phyloP scores from a whole-genome alignment of 2,888 invertebrate genomes.

The Drosophila hawaiiensis region DNA sequence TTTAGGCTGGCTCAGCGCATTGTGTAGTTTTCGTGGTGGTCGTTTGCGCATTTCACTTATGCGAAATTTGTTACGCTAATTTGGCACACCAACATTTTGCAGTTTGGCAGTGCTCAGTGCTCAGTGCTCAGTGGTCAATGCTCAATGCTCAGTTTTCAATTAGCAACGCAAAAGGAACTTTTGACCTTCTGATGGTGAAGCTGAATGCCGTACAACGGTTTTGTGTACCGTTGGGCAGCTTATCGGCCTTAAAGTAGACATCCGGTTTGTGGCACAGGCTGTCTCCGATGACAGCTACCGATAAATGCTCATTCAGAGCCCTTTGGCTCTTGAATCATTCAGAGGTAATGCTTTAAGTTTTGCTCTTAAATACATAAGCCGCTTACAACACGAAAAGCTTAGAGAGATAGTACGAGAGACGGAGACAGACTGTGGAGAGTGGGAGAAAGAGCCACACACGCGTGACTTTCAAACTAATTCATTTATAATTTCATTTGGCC shows the following conservation, averaged over 20 bases:
- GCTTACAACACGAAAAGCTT: conserved; percentile 28
- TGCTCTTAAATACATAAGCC: conserved; percentile 43
- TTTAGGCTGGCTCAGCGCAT: conserved; percentile 27
- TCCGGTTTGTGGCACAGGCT: conserved; percentile 27
- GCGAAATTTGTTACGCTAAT: conserved; percentile 47
- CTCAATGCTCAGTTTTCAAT: conserved; percentile 51
- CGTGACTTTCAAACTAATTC: conserved; percentile 66
- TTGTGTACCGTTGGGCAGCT: conserved; percentile 17
- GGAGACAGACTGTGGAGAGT: neutral
- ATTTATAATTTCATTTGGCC: conserved; percentile 67
- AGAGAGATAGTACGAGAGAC: neutral
- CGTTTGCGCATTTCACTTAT: conserved; percentile 44
- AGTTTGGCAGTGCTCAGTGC: conserved; percentile 5
- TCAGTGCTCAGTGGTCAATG: conserved; percentile 6
- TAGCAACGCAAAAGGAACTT: conserved; percentile 39
- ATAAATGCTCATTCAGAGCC: conserved; percentile 35
- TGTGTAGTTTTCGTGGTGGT: conserved; percentile 20
- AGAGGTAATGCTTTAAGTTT: conserved; percentile 26
- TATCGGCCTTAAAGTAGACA: conserved; percentile 37
- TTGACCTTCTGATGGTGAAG: conserved; percentile 23
- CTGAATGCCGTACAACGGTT: conserved; percentile 2
- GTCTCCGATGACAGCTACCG: conserved; percentile 49
- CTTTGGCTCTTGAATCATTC: conserved; percentile 32
- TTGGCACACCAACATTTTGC: conserved; percentile 40
- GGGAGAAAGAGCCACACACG: conserved; percentile 14